These are phyloP conservation scores for Oreochromis mossambicus DNA, from an alignment of 2,797 vertebrate species.

Conservation along the genomic window DNA sequence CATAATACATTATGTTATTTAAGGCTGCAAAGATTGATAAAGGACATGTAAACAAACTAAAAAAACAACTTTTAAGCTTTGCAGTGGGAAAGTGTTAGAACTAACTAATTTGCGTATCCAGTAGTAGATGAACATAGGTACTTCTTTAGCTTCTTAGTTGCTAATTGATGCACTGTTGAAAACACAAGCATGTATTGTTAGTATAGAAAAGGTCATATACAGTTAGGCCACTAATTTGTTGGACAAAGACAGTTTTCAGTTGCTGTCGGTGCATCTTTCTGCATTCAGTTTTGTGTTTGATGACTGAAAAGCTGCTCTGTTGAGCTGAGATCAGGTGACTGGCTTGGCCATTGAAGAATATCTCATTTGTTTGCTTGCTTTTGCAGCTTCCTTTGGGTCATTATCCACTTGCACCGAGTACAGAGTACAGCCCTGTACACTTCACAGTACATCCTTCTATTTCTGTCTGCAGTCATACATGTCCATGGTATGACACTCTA, in stretches of 20 bases:
- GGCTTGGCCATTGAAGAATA: neutral
- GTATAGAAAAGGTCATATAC: neutral
- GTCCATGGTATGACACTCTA: neutral
- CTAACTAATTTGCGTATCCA: rapidly evolving
- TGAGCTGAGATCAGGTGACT: neutral
- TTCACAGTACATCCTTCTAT: neutral
- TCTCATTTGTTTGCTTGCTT: neutral
- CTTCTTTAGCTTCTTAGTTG: neutral
- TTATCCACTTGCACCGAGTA: neutral
- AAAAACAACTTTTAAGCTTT: neutral
- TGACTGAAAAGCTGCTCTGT: neutral
- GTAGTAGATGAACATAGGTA: neutral
- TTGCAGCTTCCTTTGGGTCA: neutral
- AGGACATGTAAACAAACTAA: neutral
- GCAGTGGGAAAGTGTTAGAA: neutral
- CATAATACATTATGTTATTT: neutral
- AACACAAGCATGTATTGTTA: neutral
- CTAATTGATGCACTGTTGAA: neutral
- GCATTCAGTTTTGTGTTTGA: neutral
- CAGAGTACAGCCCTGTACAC: neutral
- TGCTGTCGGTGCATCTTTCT: neutral
- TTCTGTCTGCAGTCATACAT: neutral
- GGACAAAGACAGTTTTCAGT: neutral
- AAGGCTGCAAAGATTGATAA: neutral
- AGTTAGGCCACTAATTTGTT: neutral